phyloP scores from a whole-genome alignment of 2,888 invertebrate species.

The Liposcelis brunnea region DNA sequence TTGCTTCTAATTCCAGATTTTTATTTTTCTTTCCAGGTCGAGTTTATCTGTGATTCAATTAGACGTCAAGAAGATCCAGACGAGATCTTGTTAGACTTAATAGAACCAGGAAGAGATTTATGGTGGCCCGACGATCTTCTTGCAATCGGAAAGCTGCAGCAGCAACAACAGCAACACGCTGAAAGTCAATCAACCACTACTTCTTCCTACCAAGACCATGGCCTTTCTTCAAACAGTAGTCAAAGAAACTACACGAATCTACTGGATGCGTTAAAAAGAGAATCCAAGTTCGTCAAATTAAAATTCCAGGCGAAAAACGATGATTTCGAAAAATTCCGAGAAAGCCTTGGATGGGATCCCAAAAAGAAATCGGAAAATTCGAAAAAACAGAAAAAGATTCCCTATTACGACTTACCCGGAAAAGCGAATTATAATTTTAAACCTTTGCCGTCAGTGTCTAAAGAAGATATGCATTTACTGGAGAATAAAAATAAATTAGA shows the following conservation, averaged over 20 bases:
- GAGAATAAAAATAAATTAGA: too few species aligned
- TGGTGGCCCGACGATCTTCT: slow-evolving; percentile 8
- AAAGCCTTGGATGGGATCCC: background rate
- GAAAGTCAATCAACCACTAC: background rate
- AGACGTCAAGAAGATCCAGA: background rate
- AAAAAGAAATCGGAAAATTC: too few species aligned
- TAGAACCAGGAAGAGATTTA: slow-evolving; percentile 2
- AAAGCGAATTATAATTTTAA: too few species aligned
- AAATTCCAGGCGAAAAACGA: background rate
- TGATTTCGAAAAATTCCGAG: background rate
- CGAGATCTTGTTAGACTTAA: background rate
- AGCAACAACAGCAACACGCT: too few species aligned
- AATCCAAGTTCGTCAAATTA: background rate
- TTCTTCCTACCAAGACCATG: too few species aligned
- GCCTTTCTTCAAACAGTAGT: background rate
- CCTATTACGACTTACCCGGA: too few species aligned
- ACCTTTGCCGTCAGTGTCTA: too few species aligned
- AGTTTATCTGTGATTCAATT: slow-evolving; percentile 20
- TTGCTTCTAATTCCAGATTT: too few species aligned
- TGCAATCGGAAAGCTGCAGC: background rate
- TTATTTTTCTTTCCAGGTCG: slow-evolving; percentile 19
- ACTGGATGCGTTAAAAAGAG: too few species aligned
- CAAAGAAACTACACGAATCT: too few species aligned
- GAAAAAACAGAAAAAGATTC: too few species aligned
- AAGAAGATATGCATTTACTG: too few species aligned